Conservation (phyloP, 2,113 vertebrate species). For the Urocolius indicus region DNA sequence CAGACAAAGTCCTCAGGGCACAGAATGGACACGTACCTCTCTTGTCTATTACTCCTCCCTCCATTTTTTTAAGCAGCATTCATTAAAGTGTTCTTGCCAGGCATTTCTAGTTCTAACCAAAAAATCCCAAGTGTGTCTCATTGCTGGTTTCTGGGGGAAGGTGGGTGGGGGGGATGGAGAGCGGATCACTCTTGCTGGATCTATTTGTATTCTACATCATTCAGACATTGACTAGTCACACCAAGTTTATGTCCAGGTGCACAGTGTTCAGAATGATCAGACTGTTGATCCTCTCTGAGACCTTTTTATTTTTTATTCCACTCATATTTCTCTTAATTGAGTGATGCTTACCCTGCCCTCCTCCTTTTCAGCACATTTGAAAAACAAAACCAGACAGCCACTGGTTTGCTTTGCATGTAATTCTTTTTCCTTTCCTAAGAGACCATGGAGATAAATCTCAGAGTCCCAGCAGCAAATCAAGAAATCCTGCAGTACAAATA, state of each 20-base stretch:
- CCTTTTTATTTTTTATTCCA: no score
- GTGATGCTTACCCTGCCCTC: neutral
- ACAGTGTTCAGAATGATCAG: neutral
- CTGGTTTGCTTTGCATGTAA: neutral
- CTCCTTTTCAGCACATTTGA: neutral
- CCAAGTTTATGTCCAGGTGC: neutral
- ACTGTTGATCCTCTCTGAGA: neutral
- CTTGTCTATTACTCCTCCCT: neutral
- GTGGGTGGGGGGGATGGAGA: neutral
- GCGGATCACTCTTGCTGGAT: neutral
- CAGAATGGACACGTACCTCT: neutral
- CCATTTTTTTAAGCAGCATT: neutral
- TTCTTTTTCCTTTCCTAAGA: neutral
- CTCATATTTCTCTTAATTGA: neutral
- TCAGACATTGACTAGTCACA: neutral
- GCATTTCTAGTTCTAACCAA: neutral
- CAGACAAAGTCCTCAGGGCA: neutral
- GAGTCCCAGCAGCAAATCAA: slow-evolving; percentile 49
- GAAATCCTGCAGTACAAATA: slow-evolving; percentile 42
- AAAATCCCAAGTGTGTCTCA: neutral
- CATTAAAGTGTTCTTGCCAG: neutral
- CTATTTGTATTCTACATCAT: neutral
- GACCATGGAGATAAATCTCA: slow-evolving; percentile 16
- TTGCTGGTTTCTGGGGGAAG: neutral
- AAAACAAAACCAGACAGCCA: neutral